These are phyloP conservation scores for Stenodema calcarata DNA, from an alignment of 2,888 invertebrate genomes.

Conservation along the genomic window DNA sequence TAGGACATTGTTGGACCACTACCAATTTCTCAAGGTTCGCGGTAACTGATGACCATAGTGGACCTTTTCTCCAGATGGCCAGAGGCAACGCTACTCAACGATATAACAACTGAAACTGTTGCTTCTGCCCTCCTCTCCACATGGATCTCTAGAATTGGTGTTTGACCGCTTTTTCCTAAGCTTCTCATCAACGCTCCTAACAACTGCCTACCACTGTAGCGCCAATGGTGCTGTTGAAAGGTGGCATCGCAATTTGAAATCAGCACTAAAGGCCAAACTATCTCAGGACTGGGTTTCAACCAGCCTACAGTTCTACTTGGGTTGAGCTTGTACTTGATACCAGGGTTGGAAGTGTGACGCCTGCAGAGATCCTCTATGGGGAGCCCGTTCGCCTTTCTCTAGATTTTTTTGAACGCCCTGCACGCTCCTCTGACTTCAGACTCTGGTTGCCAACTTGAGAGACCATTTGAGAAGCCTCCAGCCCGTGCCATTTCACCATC, in stretches of 20 bases:
- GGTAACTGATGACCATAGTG: conserved; percentile 60
- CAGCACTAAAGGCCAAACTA: conserved; percentile 58
- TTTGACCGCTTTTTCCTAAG: background rate
- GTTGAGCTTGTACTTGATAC: conserved; percentile 58
- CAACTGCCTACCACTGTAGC: background rate
- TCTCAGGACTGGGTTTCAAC: conserved; percentile 57
- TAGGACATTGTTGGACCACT: conserved; percentile 2
- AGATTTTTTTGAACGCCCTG: conserved; percentile 52
- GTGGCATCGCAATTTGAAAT: conserved; percentile 61
- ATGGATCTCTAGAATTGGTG: background rate
- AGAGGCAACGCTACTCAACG: conserved; percentile 59
- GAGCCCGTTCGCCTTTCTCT: conserved; percentile 58
- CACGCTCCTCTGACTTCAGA: background rate
- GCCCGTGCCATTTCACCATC: background rate
- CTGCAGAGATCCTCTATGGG: conserved; percentile 60
- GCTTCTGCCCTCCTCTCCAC: conserved; percentile 52
- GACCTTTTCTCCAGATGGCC: conserved; percentile 61
- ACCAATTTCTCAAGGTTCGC: conserved; percentile 45
- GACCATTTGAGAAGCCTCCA: background rate
- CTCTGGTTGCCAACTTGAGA: background rate
- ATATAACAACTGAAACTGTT: conserved; percentile 61
- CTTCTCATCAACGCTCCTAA: background rate
- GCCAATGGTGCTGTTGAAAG: conserved; percentile 56
- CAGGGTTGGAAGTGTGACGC: conserved; percentile 58
- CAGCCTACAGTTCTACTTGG: conserved; percentile 60